Conservation (phyloP, 2,113 vertebrate genomes). For the rabbit (Oryctolagus cuniculus) region mOryCun1.1 NC_091436.1:121436501-121437000, state of each 20-base stretch:
- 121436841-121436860: neutral
- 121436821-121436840: neutral
- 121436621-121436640: neutral
- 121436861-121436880: neutral
- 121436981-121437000: neutral
- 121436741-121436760: neutral
- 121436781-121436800: neutral
- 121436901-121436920: neutral
- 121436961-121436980: neutral
- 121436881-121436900: neutral
- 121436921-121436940: neutral
- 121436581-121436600: neutral
- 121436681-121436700: neutral
- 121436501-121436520: neutral
- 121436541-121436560: neutral
- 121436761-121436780: neutral
- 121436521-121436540: neutral
- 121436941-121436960: neutral
- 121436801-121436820: neutral
- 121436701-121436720: neutral
- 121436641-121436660: neutral
- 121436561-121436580: neutral
- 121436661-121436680: neutral
- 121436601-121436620: neutral
- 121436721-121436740: neutral